phyloP scores from a whole-genome alignment of 2,797 vertebrate species.

The Lacerta viridis region DNA sequence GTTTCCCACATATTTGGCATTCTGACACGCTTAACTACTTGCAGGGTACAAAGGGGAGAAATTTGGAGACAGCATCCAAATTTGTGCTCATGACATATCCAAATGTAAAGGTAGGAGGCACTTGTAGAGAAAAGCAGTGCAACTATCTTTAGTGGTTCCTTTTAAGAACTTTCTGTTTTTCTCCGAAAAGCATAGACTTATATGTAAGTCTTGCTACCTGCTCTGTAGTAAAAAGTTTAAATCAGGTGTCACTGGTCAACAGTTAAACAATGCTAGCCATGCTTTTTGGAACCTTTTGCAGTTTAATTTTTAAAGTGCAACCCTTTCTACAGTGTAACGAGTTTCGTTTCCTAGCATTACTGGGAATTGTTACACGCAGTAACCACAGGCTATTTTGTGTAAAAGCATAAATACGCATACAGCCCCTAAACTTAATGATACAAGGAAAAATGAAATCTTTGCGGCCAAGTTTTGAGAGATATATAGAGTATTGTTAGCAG shows the following conservation, averaged over 20 bases:
- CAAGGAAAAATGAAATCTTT: constrained; percentile 52
- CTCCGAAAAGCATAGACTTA: neutral
- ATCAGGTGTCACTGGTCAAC: constrained; percentile 18
- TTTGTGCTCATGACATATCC: neutral
- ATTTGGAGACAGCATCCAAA: neutral
- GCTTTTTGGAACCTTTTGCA: constrained; percentile 51
- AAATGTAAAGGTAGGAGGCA: neutral
- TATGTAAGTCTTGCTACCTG: constrained; percentile 14
- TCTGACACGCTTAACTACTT: neutral
- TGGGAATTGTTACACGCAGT: constrained; percentile 63
- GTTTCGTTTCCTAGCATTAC: constrained; percentile 47
- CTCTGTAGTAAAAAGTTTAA: constrained; percentile 22
- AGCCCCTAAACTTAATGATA: constrained; percentile 64
- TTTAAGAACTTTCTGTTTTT: neutral
- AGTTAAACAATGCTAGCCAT: neutral
- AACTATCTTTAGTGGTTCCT: neutral
- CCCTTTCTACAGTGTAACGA: constrained; percentile 18
- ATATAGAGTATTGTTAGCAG: constrained; percentile 48
- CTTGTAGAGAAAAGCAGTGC: neutral
- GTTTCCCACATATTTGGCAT: neutral
- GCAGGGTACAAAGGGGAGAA: neutral
- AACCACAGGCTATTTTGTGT: constrained; percentile 66
- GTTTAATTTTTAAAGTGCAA: constrained; percentile 69
- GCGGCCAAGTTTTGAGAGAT: constrained; percentile 51
- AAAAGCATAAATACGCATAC: constrained; percentile 64